These are phyloP conservation scores for Hiodon tergisus DNA, from an alignment of 2,113 vertebrate genomes.

Conservation along the genomic window DNA sequence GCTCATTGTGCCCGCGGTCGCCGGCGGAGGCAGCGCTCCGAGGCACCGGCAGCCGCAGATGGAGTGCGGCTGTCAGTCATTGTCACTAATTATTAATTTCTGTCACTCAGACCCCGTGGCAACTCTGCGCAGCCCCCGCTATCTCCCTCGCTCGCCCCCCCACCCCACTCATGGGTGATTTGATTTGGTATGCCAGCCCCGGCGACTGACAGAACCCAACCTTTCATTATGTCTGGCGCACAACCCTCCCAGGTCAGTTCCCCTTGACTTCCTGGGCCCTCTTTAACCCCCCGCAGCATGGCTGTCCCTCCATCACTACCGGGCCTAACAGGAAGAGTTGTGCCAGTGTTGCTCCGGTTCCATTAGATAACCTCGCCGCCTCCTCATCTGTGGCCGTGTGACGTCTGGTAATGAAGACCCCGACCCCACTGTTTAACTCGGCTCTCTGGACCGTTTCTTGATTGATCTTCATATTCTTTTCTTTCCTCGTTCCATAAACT, in stretches of 20 bases:
- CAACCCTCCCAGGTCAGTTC: conserved; percentile 67
- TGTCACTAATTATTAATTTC: conserved; percentile 99
- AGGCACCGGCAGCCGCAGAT: conserved; percentile 85
- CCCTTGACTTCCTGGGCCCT: conserved; percentile 60
- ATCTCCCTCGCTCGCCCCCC: conserved; percentile 36
- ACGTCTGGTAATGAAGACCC: conserved; percentile 50
- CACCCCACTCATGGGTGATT: conserved; percentile 57
- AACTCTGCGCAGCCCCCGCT: conserved; percentile 43
- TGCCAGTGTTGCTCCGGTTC: background rate
- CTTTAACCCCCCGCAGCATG: conserved; percentile 30
- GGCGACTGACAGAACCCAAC: conserved; percentile 66
- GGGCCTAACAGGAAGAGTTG: background rate
- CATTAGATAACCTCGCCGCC: conserved; percentile 9
- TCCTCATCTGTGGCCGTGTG: conserved; percentile 50
- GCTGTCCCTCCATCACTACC: conserved; percentile 2
- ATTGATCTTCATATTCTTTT: conserved; percentile 36
- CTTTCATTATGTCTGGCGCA: conserved; percentile 73
- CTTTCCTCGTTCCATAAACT: background rate
- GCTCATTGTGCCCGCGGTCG: conserved; percentile 93
- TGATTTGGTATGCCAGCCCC: conserved; percentile 79
- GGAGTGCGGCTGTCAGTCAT: conserved; percentile 98
- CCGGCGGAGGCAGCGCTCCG: conserved; percentile 82
- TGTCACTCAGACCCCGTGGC: conserved; percentile 98
- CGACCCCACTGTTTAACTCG: conserved; percentile 48
- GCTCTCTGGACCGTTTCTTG: conserved; percentile 35